Percentiles rank a stretch among this genome's conserved stretches.
These are phyloP conservation scores for Serranus cabrilla DNA, from an alignment of 2,797 vertebrate genomes.

Conservation along the genomic window DNA sequence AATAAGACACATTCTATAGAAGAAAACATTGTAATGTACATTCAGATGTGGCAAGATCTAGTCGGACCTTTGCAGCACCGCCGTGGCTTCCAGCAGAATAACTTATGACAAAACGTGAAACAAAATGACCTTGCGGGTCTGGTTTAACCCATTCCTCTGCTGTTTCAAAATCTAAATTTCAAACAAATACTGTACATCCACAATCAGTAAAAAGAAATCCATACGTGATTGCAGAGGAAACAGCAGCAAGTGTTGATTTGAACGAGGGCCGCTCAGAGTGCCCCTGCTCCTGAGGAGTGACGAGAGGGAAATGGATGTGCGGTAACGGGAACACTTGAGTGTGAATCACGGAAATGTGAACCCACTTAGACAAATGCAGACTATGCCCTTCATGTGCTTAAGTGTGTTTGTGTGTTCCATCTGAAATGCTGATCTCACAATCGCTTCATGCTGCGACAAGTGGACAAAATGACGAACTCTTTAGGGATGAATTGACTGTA, in stretches of 20 bases:
- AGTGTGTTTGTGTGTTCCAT: slow-evolving; percentile 22
- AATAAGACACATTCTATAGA: slow-evolving; percentile 67
- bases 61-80: slow-evolving; percentile 48
- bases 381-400: slow-evolving; percentile 49
- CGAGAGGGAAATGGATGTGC: slow-evolving; percentile 39
- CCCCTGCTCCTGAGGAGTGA: slow-evolving; percentile 28
- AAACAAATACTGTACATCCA: slow-evolving; percentile 52
- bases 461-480: slow-evolving; percentile 34
- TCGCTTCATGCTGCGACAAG: slow-evolving; percentile 39
- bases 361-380: slow-evolving; percentile 39
- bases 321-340: slow-evolving; percentile 24
- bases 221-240: slow-evolving; percentile 55
- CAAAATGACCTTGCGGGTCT: slow-evolving; percentile 5
- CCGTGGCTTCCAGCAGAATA: slow-evolving; percentile 66
- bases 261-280: slow-evolving; percentile 27
- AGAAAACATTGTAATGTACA: slow-evolving; percentile 61
- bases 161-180: slow-evolving; percentile 17
- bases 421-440: slow-evolving; percentile 37
- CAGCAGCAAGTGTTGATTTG: slow-evolving; percentile 62
- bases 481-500: slow-evolving; percentile 19
- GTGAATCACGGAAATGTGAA: slow-evolving; percentile 53
- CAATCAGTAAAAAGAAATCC: slow-evolving; percentile 50
- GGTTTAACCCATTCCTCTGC: slow-evolving; percentile 19
- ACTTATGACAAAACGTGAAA: slow-evolving; percentile 45
- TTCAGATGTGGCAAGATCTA: slow-evolving; percentile 61